Conservation (phyloP, 2,113 vertebrate species). For the Cynopterus brachyotis region DNA sequence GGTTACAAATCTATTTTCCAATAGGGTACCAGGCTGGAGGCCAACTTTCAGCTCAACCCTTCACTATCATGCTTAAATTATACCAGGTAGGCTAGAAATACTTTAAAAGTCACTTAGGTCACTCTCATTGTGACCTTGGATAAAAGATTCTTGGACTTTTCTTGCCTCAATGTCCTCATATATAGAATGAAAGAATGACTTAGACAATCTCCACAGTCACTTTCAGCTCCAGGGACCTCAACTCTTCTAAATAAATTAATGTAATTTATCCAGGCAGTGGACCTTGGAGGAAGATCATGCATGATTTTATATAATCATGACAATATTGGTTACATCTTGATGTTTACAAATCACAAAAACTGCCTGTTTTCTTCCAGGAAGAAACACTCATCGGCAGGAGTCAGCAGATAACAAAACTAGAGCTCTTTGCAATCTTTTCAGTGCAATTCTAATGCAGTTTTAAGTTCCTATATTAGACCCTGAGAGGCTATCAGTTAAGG, state of each 20-base stretch:
- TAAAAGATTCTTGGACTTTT: not conserved
- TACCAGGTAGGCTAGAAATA: not conserved
- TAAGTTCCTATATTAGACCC: not conserved
- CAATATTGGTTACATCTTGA: not conserved
- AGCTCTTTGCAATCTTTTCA: not conserved
- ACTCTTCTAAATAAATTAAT: not conserved
- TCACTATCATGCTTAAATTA: not conserved
- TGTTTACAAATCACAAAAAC: not conserved
- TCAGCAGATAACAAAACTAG: not conserved
- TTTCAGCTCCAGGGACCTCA: not conserved
- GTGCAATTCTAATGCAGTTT: not conserved
- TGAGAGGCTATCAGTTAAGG: not conserved
- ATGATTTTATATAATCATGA: not conserved
- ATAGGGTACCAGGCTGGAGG: not conserved
- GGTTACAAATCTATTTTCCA: not conserved
- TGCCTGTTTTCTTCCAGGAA: not conserved
- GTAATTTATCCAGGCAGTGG: not conserved
- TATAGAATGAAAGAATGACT: not conserved
- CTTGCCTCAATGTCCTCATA: not conserved
- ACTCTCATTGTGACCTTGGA: not conserved
- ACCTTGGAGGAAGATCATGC: rapidly evolving
- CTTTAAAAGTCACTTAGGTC: not conserved
- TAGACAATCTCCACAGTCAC: not conserved
- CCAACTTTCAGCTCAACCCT: not conserved
- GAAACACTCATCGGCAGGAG: not conserved